Evolutionary conservation across 2,888 invertebrate species (phyloP), one percentile per base, ranked within the genome.

Genomic region (Achlya flavicornis): DNA sequence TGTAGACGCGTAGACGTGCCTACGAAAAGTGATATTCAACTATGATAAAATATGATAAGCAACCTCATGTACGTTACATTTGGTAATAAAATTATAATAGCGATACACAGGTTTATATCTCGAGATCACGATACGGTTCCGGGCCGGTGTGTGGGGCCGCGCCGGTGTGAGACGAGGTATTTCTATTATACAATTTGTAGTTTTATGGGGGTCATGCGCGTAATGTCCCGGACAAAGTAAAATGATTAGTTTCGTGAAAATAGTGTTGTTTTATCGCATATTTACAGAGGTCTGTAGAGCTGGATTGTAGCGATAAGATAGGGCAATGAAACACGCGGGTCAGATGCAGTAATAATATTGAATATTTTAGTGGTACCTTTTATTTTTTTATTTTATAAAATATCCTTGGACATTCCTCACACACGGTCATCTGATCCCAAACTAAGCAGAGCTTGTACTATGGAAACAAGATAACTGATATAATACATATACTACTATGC

Each of bases 201-300:
- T 16, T 41, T 41, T 41, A 19, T n/a, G 32, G 41, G 60, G 43
- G 12, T 14, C 58, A 32, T n/a, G 11, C 10, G 53, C 53, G 53
- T 53, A 19, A 53, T 53, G 53, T 53, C 53, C 53, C 19, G 26
- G 14, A 65, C 66, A 66, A 66, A 65, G 64, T 71, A 65, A 71
- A 69, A 65, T 64, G 33, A 66, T 67, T 65, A 71, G 63, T 61
- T 69, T 35, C 26, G 62, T 12, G 53, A 53, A 53, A 53, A 59
- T 60, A 63, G 59, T 62, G 57, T 66, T 65, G 63, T 69, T 64
- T 65, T 67, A 63, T 64, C 58, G 64, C 35, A 41, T 66, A 61
- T 60, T 63, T 57, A 58, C 65, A 62, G 62, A 58, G 64, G 61
- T 41, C 43, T 11, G 6, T 33, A 6, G 53, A 63, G 32, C 32